These are phyloP conservation scores for Neolamprologus tretocephalus DNA, from an alignment of 2,113 vertebrate species.

Conservation along the genomic window DNA sequence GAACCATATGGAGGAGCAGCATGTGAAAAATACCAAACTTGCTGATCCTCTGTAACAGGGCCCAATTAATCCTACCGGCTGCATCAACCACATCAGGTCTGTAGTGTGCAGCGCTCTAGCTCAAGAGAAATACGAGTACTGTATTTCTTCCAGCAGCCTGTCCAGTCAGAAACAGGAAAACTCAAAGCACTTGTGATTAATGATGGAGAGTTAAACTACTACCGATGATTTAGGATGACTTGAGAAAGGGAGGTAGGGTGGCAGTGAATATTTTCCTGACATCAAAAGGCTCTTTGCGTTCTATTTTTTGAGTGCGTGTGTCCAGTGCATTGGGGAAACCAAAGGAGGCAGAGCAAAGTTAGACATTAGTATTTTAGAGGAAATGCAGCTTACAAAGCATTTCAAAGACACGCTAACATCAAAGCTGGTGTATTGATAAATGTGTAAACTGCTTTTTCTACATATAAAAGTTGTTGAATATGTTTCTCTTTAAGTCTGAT, in stretches of 20 bases:
- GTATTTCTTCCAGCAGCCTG: slow-evolving; percentile 89
- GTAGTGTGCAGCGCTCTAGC: slow-evolving; percentile 50
- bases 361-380: neutral
- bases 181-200: slow-evolving; percentile 87
- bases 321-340: neutral
- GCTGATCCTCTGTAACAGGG: slow-evolving; percentile 94
- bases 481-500: neutral
- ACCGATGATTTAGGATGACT: slow-evolving; percentile 79
- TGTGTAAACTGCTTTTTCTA: neutral
- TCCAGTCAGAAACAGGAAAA: slow-evolving; percentile 80
- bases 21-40: slow-evolving; percentile 91
- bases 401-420: neutral
- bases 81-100: slow-evolving; percentile 86
- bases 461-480: neutral
- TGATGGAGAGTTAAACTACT: slow-evolving; percentile 80
- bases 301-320: neutral
- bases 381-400: neutral
- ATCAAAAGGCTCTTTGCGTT: neutral
- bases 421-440: neutral
- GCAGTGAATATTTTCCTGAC: neutral
- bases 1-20: slow-evolving; percentile 96
- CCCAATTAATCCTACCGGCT: slow-evolving; percentile 94
- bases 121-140: slow-evolving; percentile 77
- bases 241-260: slow-evolving; percentile 65
- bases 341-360: neutral